A percentile compares a stretch with the other conserved stretches of the same genome.
phyloP scores from a whole-genome alignment of 2,888 invertebrate species.

The Stenichneumon culpator region DNA sequence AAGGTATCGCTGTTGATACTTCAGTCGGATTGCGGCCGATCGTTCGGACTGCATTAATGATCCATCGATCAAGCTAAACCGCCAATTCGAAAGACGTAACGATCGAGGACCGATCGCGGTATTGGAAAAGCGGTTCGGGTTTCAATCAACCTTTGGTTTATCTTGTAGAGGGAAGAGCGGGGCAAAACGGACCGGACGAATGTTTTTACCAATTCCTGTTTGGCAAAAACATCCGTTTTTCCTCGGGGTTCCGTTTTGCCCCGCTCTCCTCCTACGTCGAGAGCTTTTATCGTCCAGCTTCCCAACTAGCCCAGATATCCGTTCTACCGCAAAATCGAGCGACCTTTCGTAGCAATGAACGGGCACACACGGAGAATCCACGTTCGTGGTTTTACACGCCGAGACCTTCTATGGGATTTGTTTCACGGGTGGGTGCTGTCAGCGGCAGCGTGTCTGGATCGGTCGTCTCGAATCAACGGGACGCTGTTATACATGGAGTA shows the following conservation, averaged over 20 bases:
- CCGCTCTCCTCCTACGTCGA: neutral
- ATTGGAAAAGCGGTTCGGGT: neutral
- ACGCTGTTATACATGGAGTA: neutral
- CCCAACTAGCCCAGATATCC: slow-evolving; percentile 56
- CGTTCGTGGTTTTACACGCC: slow-evolving; percentile 32
- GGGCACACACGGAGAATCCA: slow-evolving; percentile 17
- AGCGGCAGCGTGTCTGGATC: slow-evolving; percentile 23
- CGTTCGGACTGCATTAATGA: neutral
- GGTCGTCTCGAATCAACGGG: slow-evolving; percentile 58
- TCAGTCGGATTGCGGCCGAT: neutral
- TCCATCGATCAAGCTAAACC: slow-evolving; percentile 35
- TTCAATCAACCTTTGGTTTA: slow-evolving; percentile 19
- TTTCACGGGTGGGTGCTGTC: slow-evolving; percentile 58
- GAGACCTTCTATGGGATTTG: slow-evolving; percentile 58
- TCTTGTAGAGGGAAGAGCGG: neutral
- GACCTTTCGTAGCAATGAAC: slow-evolving; percentile 51
- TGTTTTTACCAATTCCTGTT: neutral
- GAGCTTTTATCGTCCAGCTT: slow-evolving; percentile 15
- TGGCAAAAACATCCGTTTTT: neutral
- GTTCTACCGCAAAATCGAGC: slow-evolving; percentile 50
- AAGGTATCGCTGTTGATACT: slow-evolving; percentile 21
- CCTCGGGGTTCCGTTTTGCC: neutral
- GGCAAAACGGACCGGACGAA: neutral
- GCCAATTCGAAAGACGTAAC: slow-evolving; percentile 16
- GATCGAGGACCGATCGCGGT: neutral